Evolutionary conservation across 2,888 invertebrate species (phyloP), one percentile per base, ranked within the genome.

Genomic region (Dromius quadrimaculatus): DNA sequence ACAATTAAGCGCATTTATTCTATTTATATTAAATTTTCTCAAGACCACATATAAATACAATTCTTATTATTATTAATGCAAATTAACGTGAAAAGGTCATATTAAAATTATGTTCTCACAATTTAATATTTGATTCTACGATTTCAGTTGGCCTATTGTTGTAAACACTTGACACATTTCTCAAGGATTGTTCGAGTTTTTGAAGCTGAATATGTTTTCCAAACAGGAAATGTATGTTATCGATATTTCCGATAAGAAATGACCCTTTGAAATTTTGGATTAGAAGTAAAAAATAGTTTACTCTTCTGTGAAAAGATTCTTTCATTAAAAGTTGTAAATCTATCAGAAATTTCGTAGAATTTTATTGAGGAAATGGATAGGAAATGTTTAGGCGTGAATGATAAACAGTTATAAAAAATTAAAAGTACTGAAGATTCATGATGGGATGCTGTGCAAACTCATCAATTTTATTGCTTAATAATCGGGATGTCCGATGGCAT

Each of bases 341-440:
- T 36, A 9, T 47, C 5, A 47, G 20, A 45, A 20, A 45, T 45
- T 45, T 45, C 45, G 45, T 45, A 45, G 20, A 45, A 11, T 36
- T 45, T 45, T 45, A 45, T 45, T 19, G 45, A 47, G 47, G 47
- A 47, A 47, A 22, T 11, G 47, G n/a, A n/a, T n/a, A n/a, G n/a
- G n/a, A n/a, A n/a, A n/a, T n/a, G n/a, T n/a, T n/a, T n/a, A n/a
- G n/a, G n/a, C n/a, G 5, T 43, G 17, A 1, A 43, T 5, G 41
- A 8, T 43, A 43, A 43, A 43, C 15, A 43, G 17, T 43, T 17
- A 43, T n/a, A n/a, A n/a, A n/a, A n/a, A n/a, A n/a, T n/a, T n/a
- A n/a, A n/a, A n/a, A n/a, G n/a, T n/a, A n/a, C n/a, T n/a, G n/a
- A n/a, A n/a, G n/a, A n/a, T n/a, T n/a, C n/a, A n/a, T n/a, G n/a